Evolutionary conservation across 2,797 vertebrate species (phyloP).

Genomic region (Alectoris magna): DNA sequence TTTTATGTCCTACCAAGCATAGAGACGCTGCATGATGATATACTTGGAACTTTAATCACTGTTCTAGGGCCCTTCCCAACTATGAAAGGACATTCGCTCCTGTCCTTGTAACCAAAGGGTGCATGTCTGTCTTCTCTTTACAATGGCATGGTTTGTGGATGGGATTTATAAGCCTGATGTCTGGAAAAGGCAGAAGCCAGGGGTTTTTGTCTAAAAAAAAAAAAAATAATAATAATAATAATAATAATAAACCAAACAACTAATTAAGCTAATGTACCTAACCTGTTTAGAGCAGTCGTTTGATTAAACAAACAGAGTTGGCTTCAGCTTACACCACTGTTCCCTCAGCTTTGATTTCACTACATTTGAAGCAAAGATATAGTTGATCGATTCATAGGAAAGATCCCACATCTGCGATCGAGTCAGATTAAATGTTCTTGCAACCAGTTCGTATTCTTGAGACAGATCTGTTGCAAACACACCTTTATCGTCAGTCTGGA

Average conservation of each 20-base stretch:
- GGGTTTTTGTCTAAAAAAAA: background rate
- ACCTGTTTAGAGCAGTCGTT: background rate
- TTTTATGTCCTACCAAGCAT: background rate
- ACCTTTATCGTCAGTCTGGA: slow-evolving; percentile 96
- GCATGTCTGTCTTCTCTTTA: background rate
- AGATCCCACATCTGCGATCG: slow-evolving; percentile 89
- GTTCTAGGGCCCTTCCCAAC: background rate
- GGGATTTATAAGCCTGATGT: background rate
- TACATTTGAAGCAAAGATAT: slow-evolving; percentile 85
- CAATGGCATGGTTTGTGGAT: background rate
- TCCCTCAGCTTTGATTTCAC: slow-evolving; percentile 86
- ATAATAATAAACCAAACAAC: background rate
- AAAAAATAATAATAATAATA: background rate
- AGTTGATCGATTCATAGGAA: slow-evolving; percentile 89
- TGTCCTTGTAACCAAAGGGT: background rate
- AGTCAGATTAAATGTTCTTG: slow-evolving; percentile 88
- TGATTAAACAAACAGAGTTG: slow-evolving; percentile 65
- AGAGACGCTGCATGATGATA: background rate
- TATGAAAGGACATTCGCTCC: background rate
- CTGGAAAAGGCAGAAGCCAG: background rate
- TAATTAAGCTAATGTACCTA: background rate
- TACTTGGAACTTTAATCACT: background rate
- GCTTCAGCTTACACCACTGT: slow-evolving; percentile 85
- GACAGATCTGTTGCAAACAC: slow-evolving; percentile 94
- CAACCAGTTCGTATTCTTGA: slow-evolving; percentile 91